A percentile compares a stretch with the other conserved stretches of the same genome.
phyloP scores from a whole-genome alignment of 2,888 invertebrate genomes.

The Lissocephala sabroskyi region DNA sequence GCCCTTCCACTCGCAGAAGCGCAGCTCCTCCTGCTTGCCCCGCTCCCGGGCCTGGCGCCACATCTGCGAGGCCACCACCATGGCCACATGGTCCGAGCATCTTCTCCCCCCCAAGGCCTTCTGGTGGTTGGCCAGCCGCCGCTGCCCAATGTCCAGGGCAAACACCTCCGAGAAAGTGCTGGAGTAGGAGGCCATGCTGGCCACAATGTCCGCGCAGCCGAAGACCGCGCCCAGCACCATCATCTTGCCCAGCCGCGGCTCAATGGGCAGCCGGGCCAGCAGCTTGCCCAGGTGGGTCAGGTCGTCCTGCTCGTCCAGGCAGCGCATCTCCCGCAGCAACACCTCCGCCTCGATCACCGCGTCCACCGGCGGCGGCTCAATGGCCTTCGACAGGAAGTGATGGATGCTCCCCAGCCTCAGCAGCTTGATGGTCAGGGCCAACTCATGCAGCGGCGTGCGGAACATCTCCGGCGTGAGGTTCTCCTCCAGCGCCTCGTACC shows the following conservation, averaged over 20 bases:
- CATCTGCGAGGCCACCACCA: constrained; percentile 92
- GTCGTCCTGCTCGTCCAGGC: constrained; percentile 88
- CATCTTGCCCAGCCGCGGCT: constrained; percentile 97
- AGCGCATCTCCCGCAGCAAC: constrained; percentile 86
- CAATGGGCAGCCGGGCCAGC: constrained; percentile 94
- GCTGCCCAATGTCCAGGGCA: constrained; percentile 81
- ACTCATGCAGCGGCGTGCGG: constrained; percentile 95
- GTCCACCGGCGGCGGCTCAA: constrained; percentile 97
- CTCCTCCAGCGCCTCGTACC: constrained; percentile 84
- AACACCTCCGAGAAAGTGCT: constrained; percentile 97
- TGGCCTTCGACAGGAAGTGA: constrained; percentile 94
- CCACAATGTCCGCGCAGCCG: constrained; percentile 90
- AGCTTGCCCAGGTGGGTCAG: constrained; percentile 95
- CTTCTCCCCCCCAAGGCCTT: constrained; percentile 88
- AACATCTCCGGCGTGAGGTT: constrained; percentile 98
- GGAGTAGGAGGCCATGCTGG: constrained; percentile 95
- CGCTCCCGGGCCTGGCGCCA: constrained; percentile 81
- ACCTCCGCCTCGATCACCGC: constrained; percentile 99
- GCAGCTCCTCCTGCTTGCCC: constrained; percentile 83
- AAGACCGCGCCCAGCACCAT: constrained; percentile 95
- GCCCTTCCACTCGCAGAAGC: constrained; percentile 94
- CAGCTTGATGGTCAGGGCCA: constrained; percentile 90
- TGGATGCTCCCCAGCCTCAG: constrained; percentile 93
- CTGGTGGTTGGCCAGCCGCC: constrained; percentile 87
- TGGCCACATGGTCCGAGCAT: constrained; percentile 95